These are phyloP conservation scores for Pongo abelii DNA, from an alignment of 2,113 vertebrate species.

Conservation along the genomic window DNA sequence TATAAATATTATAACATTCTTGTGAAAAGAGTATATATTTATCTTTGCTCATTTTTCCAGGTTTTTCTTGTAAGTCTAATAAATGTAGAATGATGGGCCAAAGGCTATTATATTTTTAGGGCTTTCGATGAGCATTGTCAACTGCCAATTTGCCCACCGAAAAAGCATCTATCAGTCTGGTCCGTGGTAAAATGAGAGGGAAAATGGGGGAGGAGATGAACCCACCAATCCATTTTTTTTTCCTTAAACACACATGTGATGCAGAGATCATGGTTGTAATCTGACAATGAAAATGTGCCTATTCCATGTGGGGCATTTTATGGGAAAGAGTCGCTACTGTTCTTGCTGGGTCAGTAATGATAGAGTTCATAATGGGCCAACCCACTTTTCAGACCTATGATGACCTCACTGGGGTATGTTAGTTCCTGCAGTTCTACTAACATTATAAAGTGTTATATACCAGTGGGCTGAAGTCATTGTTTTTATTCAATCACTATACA, in stretches of 20 bases:
- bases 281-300: background rate
- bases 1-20: background rate
- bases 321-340: background rate
- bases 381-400: background rate
- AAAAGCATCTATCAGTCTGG: background rate
- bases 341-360: background rate
- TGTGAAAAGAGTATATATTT: background rate
- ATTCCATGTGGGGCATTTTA: background rate
- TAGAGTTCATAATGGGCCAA: background rate
- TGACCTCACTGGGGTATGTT: background rate
- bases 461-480: background rate
- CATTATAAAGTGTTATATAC: background rate
- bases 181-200: background rate
- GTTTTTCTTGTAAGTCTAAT: background rate
- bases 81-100: background rate
- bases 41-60: background rate
- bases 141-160: background rate
- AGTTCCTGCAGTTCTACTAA: background rate
- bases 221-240: background rate
- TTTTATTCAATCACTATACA: background rate
- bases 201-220: background rate
- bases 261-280: background rate
- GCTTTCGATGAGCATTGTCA: background rate
- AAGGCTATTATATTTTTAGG: background rate
- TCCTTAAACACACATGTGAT: background rate